Conservation (phyloP, 2,888 invertebrate species). For the Pandemis corylana region DNA sequence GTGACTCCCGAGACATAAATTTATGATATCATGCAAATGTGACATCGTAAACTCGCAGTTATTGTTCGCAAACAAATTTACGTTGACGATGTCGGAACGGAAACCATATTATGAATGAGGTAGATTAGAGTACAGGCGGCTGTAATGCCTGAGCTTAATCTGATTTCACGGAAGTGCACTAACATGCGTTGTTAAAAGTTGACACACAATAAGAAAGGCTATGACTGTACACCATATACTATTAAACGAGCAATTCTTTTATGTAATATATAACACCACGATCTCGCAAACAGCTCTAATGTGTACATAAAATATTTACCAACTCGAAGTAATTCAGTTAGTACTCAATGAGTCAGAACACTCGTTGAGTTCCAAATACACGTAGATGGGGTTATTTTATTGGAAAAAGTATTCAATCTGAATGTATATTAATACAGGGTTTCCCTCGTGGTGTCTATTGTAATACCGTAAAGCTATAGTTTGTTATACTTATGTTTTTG, state of each 20-base stretch:
- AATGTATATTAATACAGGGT: no score
- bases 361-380: no score
- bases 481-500: constrained; percentile 48
- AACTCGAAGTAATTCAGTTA: no score
- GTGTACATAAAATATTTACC: no score
- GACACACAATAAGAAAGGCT: neutral
- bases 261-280: no score
- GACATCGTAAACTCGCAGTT: constrained; percentile 37
- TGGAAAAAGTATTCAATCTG: no score
- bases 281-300: no score
- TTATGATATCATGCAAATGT: constrained; percentile 33
- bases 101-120: constrained; percentile 29
- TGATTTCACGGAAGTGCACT: neutral
- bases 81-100: constrained; percentile 14
- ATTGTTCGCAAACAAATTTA: constrained; percentile 36
- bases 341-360: no score
- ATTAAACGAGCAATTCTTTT: no score
- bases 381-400: no score
- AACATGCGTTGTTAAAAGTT: neutral
- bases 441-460: no score
- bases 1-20: constrained; percentile 22
- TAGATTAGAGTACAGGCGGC: constrained; percentile 17
- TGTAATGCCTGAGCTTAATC: constrained; percentile 8
- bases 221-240: neutral
- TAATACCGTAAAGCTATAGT: neutral